Conservation (phyloP, 2,113 vertebrate genomes). For the Colistium nudipinnis region DNA sequence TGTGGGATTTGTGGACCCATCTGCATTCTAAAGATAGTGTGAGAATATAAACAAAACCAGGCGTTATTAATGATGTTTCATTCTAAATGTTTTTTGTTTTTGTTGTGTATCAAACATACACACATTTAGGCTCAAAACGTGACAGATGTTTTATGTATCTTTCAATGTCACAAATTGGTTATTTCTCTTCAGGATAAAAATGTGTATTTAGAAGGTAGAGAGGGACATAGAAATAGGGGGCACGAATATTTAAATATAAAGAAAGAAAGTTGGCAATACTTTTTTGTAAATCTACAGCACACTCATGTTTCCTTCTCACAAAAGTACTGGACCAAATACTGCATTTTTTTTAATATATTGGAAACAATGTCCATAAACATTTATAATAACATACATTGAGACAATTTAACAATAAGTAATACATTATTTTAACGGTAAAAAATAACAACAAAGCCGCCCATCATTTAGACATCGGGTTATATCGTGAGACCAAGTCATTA, state of each 20-base stretch:
- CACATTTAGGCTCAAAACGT: background rate
- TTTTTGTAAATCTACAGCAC: background rate
- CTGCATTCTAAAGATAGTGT: conserved; percentile 38
- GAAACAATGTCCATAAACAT: too few relatives aligned
- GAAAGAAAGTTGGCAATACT: background rate
- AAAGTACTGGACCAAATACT: conserved; percentile 29
- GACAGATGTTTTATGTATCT: background rate
- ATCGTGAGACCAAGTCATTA: too few relatives aligned
- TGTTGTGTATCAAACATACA: background rate
- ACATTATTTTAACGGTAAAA: too few relatives aligned
- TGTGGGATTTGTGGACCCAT: conserved; percentile 24
- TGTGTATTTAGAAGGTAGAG: conserved; percentile 1
- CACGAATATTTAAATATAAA: conserved; percentile 7
- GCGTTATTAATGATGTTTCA: conserved; percentile 15
- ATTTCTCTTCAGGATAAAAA: conserved; percentile 1
- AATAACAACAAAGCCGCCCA: too few relatives aligned
- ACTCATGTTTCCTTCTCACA: conserved; percentile 5
- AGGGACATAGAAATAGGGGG: background rate
- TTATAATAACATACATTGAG: too few relatives aligned
- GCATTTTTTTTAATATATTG: too few relatives aligned
- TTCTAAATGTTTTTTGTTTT: background rate
- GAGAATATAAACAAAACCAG: conserved; percentile 57
- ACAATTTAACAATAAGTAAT: too few relatives aligned
- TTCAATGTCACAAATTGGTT: too few relatives aligned
- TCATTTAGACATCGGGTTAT: too few relatives aligned